Percentiles rank a stretch among this genome's conserved stretches.
phyloP scores from a whole-genome alignment of 1,140 invertebrate species.

The Micrasema minimum region DNA sequence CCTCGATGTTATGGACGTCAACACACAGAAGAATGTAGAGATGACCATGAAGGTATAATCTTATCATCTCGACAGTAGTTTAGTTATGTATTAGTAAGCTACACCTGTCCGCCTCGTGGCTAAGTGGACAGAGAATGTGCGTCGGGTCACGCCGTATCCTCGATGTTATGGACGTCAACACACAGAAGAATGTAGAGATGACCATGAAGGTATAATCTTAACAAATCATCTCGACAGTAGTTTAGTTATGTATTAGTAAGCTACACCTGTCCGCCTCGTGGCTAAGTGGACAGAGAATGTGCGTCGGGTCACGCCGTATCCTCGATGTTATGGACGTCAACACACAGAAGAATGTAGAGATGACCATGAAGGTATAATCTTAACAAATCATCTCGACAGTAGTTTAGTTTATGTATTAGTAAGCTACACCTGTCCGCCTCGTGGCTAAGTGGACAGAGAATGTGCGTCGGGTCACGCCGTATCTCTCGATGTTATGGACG shows the following conservation, averaged over 20 bases:
- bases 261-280: too few species aligned
- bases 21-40: constrained; percentile 95
- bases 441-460: too few species aligned
- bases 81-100: too few species aligned
- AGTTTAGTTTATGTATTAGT: too few species aligned
- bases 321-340: constrained; percentile 98
- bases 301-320: constrained; percentile 89
- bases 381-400: too few species aligned
- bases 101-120: too few species aligned
- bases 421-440: too few species aligned
- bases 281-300: too few species aligned
- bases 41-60: constrained; percentile 98
- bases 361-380: constrained; percentile 97
- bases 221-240: too few species aligned
- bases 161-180: constrained; percentile 98
- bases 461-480: constrained; percentile 91
- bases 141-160: constrained; percentile 90
- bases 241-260: too few species aligned
- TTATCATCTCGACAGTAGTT: too few species aligned
- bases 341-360: constrained; percentile 96
- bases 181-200: constrained; percentile 97
- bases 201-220: constrained; percentile 98
- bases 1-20: constrained; percentile 98
- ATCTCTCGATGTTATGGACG: constrained; percentile 97
- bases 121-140: constrained; percentile 88